Conservation (phyloP, 1,140 invertebrate species). For the Bombus polaris region DNA sequence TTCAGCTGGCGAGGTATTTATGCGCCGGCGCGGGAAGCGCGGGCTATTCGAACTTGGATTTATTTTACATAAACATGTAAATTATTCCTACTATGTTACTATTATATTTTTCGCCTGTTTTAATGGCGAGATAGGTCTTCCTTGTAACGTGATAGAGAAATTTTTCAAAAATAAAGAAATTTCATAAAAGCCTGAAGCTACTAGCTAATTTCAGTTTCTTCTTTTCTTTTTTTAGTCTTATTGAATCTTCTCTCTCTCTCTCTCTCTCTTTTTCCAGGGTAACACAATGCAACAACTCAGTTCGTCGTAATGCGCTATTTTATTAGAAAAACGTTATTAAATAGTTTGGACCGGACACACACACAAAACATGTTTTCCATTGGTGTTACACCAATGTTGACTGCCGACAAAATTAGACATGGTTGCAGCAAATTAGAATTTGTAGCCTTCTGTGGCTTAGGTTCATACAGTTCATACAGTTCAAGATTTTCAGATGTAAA, state of each 20-base stretch:
- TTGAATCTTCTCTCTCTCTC: background rate
- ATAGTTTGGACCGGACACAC: conserved; percentile 31
- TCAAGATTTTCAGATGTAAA: conserved; percentile 9
- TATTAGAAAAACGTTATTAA: conserved; percentile 55
- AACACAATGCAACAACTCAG: background rate
- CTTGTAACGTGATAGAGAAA: conserved; percentile 49
- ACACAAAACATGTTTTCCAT: conserved; percentile 11
- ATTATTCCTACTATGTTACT: conserved; percentile 48
- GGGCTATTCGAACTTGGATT: conserved; percentile 42
- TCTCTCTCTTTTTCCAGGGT: background rate
- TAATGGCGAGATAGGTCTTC: conserved; percentile 41
- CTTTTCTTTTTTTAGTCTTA: background rate
- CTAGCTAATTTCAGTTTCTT: too few species aligned
- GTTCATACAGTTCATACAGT: background rate
- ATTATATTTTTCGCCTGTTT: conserved; percentile 23
- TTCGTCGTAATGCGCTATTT: conserved; percentile 29
- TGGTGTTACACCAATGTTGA: background rate
- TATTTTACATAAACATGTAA: conserved; percentile 59
- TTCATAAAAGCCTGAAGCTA: background rate
- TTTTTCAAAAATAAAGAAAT: conserved; percentile 60
- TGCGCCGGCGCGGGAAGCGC: too few species aligned
- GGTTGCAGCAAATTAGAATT: background rate
- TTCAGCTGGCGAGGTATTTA: background rate
- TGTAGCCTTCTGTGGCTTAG: background rate
- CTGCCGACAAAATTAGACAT: background rate